Evolutionary conservation across 2,113 vertebrate species (phyloP).

Genomic region (Zosterops hypoxanthus): DNA sequence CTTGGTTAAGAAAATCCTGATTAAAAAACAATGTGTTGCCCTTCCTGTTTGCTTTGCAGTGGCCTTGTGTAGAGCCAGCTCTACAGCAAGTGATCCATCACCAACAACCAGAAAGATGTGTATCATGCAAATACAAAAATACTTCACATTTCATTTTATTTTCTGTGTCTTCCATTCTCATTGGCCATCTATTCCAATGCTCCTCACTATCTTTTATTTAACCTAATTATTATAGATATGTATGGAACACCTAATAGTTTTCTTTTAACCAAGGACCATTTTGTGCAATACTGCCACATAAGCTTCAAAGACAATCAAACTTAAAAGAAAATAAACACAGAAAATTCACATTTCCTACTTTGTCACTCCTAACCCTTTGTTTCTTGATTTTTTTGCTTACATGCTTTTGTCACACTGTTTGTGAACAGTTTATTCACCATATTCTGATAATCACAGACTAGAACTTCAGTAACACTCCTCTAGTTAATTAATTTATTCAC

Average conservation of each 20-base stretch:
- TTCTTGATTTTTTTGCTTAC: background rate
- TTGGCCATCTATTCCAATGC: background rate
- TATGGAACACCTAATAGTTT: background rate
- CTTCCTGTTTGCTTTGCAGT: conserved; percentile 44
- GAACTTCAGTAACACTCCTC: background rate
- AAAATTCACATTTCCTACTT: background rate
- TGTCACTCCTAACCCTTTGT: background rate
- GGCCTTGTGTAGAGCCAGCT: background rate
- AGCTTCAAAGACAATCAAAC: background rate
- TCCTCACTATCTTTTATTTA: background rate
- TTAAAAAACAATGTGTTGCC: background rate
- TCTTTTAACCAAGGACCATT: background rate
- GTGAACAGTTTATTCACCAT: background rate
- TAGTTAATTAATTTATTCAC: background rate
- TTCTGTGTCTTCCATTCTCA: background rate
- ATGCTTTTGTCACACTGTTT: background rate
- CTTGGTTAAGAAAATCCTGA: background rate
- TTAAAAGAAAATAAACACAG: background rate
- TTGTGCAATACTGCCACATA: background rate
- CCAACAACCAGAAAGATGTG: background rate
- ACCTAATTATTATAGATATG: background rate
- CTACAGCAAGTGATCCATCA: background rate
- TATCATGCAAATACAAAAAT: background rate
- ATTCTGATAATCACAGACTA: background rate
- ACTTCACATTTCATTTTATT: background rate